Base-by-base conservation (phyloP, 2,113 vertebrate genomes). In the Stomatorhinus ivindoensis region DNA sequence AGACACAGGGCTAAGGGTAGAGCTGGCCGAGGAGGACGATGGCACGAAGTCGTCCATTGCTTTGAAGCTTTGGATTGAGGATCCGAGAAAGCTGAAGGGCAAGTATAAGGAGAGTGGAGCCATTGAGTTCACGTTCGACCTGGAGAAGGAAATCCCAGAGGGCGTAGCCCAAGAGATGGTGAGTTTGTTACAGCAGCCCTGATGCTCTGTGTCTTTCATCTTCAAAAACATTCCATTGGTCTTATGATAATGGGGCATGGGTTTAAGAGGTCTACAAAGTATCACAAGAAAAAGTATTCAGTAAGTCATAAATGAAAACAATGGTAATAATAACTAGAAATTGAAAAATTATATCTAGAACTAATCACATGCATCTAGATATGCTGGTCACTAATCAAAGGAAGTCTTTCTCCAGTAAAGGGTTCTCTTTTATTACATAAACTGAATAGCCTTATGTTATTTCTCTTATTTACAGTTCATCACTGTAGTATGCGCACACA, bases 81-180 rank as follows among this genome's bases (percentile, higher is more conserved):
- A 99, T 93, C 95, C 97, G 90, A 99, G 98, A 94, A 99, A 99
- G 92, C 94, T 99, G 90, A 99, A 99, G 94, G 98, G 98, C 91
- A 99, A 99, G 92, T 98, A 98, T 94, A 99, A 98, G 95, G 98
- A 99, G 95, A 97, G 97, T 3, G 98, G 98, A 85, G 98, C 97
- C 94, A 99, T 99, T 91, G 98, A 99, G 93, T 99, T 99, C 94
- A 98, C 97, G 92, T 99, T 98, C 90, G 96, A 99, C 93, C 93
- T 99, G 93, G 96, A 96, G 93, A 97, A 96, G 89, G 98, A 99
- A 94, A 97, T 97, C 42, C 97, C 98, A 8, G 98, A 99, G 27
- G 97, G 97, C 82, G 97, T 99, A 87, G 98, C 98, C n/a, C 98
- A 98, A 94, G 98, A 99, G 96, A 99, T 99, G 98, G 98, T 99